These are phyloP conservation scores for Papilio xuthus DNA, from an alignment of 1,140 invertebrate genomes.

Conservation along the genomic window DNA sequence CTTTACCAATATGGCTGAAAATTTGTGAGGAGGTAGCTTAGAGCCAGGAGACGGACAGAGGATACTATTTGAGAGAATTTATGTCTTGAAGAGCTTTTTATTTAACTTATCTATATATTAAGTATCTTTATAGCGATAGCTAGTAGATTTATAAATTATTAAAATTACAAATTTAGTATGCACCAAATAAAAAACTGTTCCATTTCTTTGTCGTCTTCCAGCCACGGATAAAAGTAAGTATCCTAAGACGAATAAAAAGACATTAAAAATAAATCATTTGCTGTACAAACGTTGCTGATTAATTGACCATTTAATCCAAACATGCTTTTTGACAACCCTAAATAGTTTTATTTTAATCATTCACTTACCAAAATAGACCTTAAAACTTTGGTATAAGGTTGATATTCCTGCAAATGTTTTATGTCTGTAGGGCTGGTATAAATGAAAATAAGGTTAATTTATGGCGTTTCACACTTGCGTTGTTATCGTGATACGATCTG, in stretches of 20 bases:
- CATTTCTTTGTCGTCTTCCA: constrained; percentile 24
- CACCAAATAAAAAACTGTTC: background rate
- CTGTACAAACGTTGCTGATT: constrained; percentile 54
- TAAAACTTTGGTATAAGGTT: background rate
- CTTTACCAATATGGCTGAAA: no score
- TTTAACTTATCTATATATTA: no score
- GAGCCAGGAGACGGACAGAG: no score
- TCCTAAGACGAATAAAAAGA: background rate
- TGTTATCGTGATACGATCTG: constrained; percentile 54
- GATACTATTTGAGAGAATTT: no score
- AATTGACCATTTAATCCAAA: constrained; percentile 61
- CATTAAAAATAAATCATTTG: constrained; percentile 38
- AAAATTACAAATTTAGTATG: background rate
- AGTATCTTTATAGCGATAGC: no score
- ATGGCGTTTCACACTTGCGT: constrained; percentile 52
- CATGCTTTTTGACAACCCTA: constrained; percentile 46
- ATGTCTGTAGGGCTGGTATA: constrained; percentile 41
- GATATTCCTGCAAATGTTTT: constrained; percentile 38
- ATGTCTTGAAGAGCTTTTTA: no score
- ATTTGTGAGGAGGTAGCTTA: no score
- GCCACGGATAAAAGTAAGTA: background rate
- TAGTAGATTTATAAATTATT: background rate
- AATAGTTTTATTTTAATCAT: background rate
- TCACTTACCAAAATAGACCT: background rate
- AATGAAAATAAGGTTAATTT: constrained; percentile 66